Conservation (phyloP, 1,140 invertebrate species). For the Dufourea novaeangliae region DNA sequence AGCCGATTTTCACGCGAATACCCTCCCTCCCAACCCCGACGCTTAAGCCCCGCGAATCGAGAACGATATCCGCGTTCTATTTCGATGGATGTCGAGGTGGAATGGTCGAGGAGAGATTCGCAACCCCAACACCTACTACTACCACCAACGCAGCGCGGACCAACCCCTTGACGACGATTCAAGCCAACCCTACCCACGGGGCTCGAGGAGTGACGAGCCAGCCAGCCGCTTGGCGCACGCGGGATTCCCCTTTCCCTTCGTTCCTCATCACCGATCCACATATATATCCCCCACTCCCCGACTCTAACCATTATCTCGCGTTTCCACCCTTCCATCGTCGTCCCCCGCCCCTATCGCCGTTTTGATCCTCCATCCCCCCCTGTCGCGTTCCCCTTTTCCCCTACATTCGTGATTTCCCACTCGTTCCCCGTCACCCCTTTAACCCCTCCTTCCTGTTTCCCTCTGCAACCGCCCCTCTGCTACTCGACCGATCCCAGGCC, state of each 20-base stretch:
- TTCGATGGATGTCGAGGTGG: slow-evolving; percentile 56
- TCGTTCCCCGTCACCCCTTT: slow-evolving; percentile 1
- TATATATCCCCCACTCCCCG: slow-evolving; percentile 14
- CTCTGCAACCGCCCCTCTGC: slow-evolving; percentile 24
- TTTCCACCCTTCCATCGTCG: slow-evolving; percentile 14
- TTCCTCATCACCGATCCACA: background rate
- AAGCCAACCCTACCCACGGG: slow-evolving; percentile 56
- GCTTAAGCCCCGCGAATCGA: slow-evolving; percentile 53
- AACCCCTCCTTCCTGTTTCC: slow-evolving; percentile 8
- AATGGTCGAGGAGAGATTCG: slow-evolving; percentile 64
- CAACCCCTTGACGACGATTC: slow-evolving; percentile 44
- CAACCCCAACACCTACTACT: slow-evolving; percentile 55
- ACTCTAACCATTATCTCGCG: slow-evolving; percentile 48
- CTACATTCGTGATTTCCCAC: slow-evolving; percentile 34
- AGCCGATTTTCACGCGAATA: too few relatives aligned
- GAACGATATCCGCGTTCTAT: slow-evolving; percentile 62
- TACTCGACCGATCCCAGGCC: slow-evolving; percentile 26
- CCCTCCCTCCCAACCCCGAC: too few relatives aligned
- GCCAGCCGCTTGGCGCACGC: slow-evolving; percentile 55
- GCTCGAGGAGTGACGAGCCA: slow-evolving; percentile 57
- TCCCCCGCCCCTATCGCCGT: too few relatives aligned
- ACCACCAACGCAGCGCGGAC: slow-evolving; percentile 42
- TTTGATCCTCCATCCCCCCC: too few relatives aligned
- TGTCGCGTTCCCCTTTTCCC: slow-evolving; percentile 2
- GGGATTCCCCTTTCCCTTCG: slow-evolving; percentile 50